phyloP scores from a whole-genome alignment of 2,797 vertebrate genomes.

The Dendrocincla fuliginosa region DNA sequence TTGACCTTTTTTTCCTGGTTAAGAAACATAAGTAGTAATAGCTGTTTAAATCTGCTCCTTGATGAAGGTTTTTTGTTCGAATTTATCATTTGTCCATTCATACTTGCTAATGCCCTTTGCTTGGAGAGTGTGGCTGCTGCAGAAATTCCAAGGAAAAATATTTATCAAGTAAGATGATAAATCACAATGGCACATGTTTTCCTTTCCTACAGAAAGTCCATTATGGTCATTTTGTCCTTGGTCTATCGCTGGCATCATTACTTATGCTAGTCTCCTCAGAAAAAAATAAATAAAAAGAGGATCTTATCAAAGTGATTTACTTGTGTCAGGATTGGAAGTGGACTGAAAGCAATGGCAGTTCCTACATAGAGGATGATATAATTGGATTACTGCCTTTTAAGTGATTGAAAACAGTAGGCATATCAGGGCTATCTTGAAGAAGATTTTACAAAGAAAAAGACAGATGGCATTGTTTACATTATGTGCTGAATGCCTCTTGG shows the following conservation, averaged over 20 bases:
- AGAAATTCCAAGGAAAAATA: conserved; percentile 49
- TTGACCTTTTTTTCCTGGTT: background rate
- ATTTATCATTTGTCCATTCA: background rate
- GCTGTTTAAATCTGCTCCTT: background rate
- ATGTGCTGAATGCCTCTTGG: conserved; percentile 19
- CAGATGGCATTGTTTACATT: conserved; percentile 70
- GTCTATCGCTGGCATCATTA: conserved; percentile 68
- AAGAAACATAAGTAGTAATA: background rate
- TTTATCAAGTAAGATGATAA: conserved; percentile 47
- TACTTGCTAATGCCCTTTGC: background rate
- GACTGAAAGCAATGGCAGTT: conserved; percentile 75
- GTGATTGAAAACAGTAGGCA: conserved; percentile 80
- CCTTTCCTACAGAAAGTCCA: conserved; percentile 55
- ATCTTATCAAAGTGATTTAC: conserved; percentile 80
- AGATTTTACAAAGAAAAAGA: conserved; percentile 71
- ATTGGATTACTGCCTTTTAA: conserved; percentile 81
- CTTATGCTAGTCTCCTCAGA: conserved; percentile 66
- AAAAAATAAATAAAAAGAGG: conserved; percentile 49
- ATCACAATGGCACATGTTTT: conserved; percentile 47
- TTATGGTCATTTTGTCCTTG: conserved; percentile 74
- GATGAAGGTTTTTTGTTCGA: background rate
- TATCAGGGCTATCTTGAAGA: conserved; percentile 71
- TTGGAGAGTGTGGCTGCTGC: background rate
- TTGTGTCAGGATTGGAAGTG: conserved; percentile 74
- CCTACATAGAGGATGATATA: conserved; percentile 71